Base-by-base conservation (phyloP, 2,113 vertebrate species). In the Nasalis larvatus region DNA sequence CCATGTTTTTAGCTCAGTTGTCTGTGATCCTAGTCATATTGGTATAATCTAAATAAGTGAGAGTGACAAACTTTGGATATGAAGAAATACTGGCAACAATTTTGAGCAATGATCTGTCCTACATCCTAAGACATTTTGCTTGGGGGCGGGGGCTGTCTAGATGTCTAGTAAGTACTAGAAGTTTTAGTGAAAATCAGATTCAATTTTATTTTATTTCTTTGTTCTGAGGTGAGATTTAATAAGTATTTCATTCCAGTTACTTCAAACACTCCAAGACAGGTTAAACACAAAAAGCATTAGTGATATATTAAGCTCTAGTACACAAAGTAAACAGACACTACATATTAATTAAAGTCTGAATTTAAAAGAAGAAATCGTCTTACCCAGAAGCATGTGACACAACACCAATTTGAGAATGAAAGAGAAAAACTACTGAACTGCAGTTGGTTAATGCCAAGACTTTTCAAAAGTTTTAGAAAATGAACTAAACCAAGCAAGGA, bases 211-310 rank as follows among this genome's bases (percentile, higher is more conserved):
- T 91, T 77, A 68, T 60, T 89, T 90, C 37, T 93, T 77, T 37
- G 35, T 71, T 86, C 21, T 95, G 66, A 87, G 66, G 49, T 88
- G 69, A 32, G 74, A 23, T 52, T 91, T 93, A 94, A 20, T 66
- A 90, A 88, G n/a, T 84, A 78, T 96, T 98, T 97, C 88, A 97
- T 97, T 93, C 96, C 98, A 99, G 98, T 98, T 98, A 98, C 86
- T 98, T 98, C 98, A 97, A 98, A 97, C 40, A 21, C 32, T 96
- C 95, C 81, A 20, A 97, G 74, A 90, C 35, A 98, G 73, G n/a
- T 89, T 96, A 49, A 81, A 95, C 42, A 92, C 74, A 96, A 97
- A 96, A 96, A 96, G 96, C 77, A 90, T 97, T 86, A 97, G 95
- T 93, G 45, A 68, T 92, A 73, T 40, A 82, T 69, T 35, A 95